Base-by-base conservation (phyloP, 2,888 invertebrate species). In the Dynastes maya region DNA sequence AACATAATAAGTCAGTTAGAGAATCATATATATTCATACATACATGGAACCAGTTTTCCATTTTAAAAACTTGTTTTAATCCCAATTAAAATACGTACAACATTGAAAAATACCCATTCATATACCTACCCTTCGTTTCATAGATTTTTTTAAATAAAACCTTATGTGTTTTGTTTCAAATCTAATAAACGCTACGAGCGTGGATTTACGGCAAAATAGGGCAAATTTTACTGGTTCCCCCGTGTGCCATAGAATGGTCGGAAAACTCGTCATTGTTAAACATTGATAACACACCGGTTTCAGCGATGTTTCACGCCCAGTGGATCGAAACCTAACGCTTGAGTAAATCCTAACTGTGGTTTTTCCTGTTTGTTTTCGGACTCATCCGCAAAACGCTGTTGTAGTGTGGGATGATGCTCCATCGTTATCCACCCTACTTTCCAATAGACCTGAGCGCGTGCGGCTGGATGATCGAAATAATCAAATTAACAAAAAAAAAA, bases 311-410 rank as follows among this genome's bases (percentile, higher is more conserved):
- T 71, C 53, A 71, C 71, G 71, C 71, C n/a, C 71, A 71, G 71
- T 55, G 71, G 55, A 71, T 55, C 71, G 71, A 71, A 32, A 71
- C 71, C 55, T 22, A 71, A 71, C 71, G 71, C 71, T 55, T 71
- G 29, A 55, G 45, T 67, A 71, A 71, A 53, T 29, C 53, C 55
- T 53, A 67, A 67, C 55, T 32, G 53, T 5, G 53, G 71, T 27
- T 53, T 71, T 71, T 71, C 71, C 71, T 55, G 71, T 71, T 71
- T 71, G 32, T 70, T 70, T 53, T 55, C 53, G 55, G 37, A 37
- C 45, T 67, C 40, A 49, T 49, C 67, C 67, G 45, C 45, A 40
- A 67, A 67, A 67, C 49, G 67, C 27, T 49, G 40, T 67, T 45
- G 45, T 45, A 11, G 45, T 45, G 45, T 45, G 45, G 45, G 32